A percentile compares a stretch with the other conserved stretches of the same genome.
Conservation (phyloP, 2,888 invertebrate species). For the Leptinotarsa rubiginosa region DNA sequence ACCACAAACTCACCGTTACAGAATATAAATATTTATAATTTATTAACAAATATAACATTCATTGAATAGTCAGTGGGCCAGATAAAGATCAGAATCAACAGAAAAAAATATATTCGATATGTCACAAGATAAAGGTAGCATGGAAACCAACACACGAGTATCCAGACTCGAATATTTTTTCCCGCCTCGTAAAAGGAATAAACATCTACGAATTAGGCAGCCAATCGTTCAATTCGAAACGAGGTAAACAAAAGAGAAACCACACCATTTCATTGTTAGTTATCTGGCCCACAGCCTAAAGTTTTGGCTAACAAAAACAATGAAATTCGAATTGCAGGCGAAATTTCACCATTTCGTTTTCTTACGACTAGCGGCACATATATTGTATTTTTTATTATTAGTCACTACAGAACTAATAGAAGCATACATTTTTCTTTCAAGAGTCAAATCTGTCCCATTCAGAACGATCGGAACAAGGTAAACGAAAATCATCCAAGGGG, state of each 20-base stretch:
- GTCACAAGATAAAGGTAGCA: not conserved
- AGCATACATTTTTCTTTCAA: constrained; percentile 52
- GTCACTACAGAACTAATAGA: constrained; percentile 62
- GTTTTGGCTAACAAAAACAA: constrained; percentile 27
- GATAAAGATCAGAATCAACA: constrained; percentile 11
- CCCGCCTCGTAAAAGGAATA: not conserved
- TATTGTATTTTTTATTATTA: constrained; percentile 58
- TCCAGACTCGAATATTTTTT: not conserved
- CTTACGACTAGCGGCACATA: constrained; percentile 61
- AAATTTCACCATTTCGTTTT: constrained; percentile 32
- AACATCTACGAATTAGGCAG: constrained; percentile 7
- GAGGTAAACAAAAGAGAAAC: not conserved
- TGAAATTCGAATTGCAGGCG: constrained; percentile 22
- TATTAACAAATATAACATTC: constrained; percentile 67
- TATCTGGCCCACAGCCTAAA: constrained; percentile 24
- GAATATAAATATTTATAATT: constrained; percentile 65
- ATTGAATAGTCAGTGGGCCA: constrained; percentile 54
- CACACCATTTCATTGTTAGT: not conserved
- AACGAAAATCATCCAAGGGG: constrained; percentile 42
- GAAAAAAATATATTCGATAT: constrained; percentile 20
- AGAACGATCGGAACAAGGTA: constrained; percentile 44
- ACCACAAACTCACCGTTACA: constrained; percentile 54
- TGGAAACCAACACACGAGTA: not conserved
- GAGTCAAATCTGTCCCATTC: constrained; percentile 46
- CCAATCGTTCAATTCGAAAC: not conserved